Percentiles rank a stretch among this genome's conserved stretches.
Evolutionary conservation across 2,888 invertebrate genomes (phyloP).

Genomic region (Deilephila porcellus): DNA sequence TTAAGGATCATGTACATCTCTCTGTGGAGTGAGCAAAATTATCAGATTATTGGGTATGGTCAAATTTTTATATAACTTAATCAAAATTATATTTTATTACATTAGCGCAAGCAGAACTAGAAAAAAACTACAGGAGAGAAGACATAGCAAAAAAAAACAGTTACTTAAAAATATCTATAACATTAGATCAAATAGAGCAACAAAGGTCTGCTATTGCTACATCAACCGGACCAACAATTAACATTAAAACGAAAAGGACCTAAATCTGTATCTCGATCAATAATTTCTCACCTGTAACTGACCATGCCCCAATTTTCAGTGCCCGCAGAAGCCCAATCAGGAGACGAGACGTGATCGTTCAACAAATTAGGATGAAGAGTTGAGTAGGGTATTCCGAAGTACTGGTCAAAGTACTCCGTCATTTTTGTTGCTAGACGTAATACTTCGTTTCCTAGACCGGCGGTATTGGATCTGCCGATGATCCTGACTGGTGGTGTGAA

Average conservation of each 20-base stretch:
- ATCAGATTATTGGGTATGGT: not conserved
- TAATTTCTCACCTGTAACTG: constrained; percentile 69
- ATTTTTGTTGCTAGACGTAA: constrained; percentile 67
- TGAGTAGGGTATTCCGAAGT: constrained; percentile 69
- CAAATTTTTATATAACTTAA: not conserved
- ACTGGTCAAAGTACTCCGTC: constrained; percentile 71
- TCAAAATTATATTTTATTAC: no score
- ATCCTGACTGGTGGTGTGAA: constrained; percentile 71
- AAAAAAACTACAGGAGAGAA: no score
- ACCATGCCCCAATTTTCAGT: constrained; percentile 83
- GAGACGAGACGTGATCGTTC: constrained; percentile 77
- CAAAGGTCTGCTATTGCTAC: no score
- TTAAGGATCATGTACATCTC: constrained; percentile 72
- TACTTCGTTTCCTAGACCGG: constrained; percentile 62
- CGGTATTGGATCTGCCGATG: constrained; percentile 75
- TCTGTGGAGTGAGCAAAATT: constrained; percentile 52
- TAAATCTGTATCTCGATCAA: not conserved
- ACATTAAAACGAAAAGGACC: no score
- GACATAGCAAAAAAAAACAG: no score
- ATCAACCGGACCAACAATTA: no score
- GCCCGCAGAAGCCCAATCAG: constrained; percentile 80
- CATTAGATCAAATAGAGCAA: no score
- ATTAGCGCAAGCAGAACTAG: no score
- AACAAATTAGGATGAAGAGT: constrained; percentile 63
- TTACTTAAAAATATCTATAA: no score